Percentiles rank a stretch among this genome's conserved stretches.
Conservation (phyloP, 1,140 invertebrate genomes). For the Drosophila pseudoananassae region DNA sequence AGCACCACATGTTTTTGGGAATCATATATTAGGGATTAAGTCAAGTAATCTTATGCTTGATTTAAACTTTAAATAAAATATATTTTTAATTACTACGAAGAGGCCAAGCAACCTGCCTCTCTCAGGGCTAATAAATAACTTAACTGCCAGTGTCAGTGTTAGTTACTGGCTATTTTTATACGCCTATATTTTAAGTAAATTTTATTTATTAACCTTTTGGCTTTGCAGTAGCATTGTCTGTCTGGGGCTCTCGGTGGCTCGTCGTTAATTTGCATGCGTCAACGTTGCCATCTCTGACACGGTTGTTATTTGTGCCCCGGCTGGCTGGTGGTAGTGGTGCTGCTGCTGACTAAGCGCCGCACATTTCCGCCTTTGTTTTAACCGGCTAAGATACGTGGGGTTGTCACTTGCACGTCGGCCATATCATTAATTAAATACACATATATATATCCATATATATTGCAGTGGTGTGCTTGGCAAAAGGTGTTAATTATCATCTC, state of each 20-base stretch:
- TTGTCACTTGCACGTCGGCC: constrained; percentile 56
- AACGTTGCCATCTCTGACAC: constrained; percentile 28
- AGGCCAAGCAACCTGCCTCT: too few relatives aligned
- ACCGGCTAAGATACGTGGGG: constrained; percentile 44
- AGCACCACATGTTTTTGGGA: neutral
- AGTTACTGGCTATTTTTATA: constrained; percentile 53
- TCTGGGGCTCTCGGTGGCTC: constrained; percentile 35
- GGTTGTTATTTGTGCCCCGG: neutral
- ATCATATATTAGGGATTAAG: neutral
- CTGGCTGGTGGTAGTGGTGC: neutral
- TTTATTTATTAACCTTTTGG: constrained; percentile 62
- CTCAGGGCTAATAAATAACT: constrained; percentile 50
- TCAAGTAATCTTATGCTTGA: too few relatives aligned
- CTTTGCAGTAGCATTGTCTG: constrained; percentile 41
- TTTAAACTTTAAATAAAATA: neutral
- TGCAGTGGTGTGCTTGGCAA: neutral
- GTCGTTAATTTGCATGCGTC: constrained; percentile 69
- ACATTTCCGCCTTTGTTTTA: constrained; percentile 67
- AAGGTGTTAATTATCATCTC: constrained; percentile 68
- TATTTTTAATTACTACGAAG: too few relatives aligned
- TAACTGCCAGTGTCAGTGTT: constrained; percentile 52
- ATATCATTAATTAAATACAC: constrained; percentile 60
- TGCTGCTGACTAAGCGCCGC: constrained; percentile 63
- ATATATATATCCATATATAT: constrained; percentile 10
- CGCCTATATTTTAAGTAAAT: constrained; percentile 36